Base-by-base conservation (phyloP, 2,113 vertebrate species). In the Tichodroma muraria region DNA sequence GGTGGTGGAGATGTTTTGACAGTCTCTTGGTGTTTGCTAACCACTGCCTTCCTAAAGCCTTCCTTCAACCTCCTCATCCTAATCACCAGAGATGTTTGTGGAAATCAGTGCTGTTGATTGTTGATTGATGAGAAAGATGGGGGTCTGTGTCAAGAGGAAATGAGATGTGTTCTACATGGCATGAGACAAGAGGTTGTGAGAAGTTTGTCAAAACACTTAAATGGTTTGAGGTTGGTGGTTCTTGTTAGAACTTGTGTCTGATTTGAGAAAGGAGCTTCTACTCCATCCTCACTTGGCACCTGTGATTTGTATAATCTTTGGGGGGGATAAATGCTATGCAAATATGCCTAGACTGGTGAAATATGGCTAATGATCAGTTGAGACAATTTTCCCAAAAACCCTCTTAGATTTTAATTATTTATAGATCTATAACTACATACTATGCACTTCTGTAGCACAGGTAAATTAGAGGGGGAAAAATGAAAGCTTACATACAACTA, bases 341-440 rank as follows among this genome's bases (percentile, higher is more conserved):
- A 40, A 83, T 96, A 35, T 38, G 56, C 83, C 68, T 91, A 89
- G 94, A 52, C 64, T 80, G 68, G 81, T 94, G 89, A 80, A 86
- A 66, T 57, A 59, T 66, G 47, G 69, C 47, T 90, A 73, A 54
- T 86, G 85, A 95, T 92, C 64, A 52, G 64, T 10, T 80, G 85
- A 88, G 71, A 83, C 18, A 57, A 77, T 80, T 89, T 85, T 85
- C 52, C 64, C 47, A 71, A 71, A 56, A 86, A 65, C 25, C 18
- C 21, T 80, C 53, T 69, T 78, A 71, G 45, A 45, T 78, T 59
- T 96, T 78, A 95, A 90, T 95, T 88, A 88, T 89, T 94, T 88
- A 75, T 83, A 31, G 79, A 23, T 86, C 38, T 73, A 0, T 52
- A 77, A 93, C 78, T 85, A 81, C 9, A 11, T 54, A 11, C n/a